Evolutionary conservation across 2,113 vertebrate species (phyloP).

Genomic region (Nannobrachium achirus): DNA sequence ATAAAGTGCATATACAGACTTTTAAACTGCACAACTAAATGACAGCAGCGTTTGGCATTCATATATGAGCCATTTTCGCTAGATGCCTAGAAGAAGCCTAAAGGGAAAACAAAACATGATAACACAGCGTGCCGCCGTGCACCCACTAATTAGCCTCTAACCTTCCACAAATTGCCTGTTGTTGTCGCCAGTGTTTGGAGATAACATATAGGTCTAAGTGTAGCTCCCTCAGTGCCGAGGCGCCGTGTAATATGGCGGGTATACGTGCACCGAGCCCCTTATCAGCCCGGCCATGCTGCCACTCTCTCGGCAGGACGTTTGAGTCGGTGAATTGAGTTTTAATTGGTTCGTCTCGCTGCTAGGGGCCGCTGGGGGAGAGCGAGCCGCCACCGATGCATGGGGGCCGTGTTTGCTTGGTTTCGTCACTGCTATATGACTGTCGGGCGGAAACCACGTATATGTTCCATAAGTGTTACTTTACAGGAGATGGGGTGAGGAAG

Average conservation of each 20-base stretch:
- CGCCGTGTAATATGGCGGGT: constrained; percentile 28
- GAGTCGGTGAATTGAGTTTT: constrained; percentile 53
- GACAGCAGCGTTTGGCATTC: neutral
- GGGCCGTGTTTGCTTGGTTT: neutral
- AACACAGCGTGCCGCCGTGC: constrained; percentile 10
- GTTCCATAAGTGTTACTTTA: too few species aligned
- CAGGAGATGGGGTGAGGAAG: too few species aligned
- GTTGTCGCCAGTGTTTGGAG: constrained; percentile 41
- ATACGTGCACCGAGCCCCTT: constrained; percentile 33
- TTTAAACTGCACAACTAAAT: constrained; percentile 1
- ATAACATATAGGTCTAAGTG: constrained; percentile 26
- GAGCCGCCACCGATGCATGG: neutral
- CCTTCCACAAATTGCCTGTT: constrained; percentile 55
- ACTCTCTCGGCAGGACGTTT: constrained; percentile 44
- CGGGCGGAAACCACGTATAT: too few species aligned
- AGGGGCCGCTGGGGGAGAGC: constrained; percentile 12
- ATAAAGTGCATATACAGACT: neutral
- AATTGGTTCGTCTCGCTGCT: constrained; percentile 53
- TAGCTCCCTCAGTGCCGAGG: constrained; percentile 17
- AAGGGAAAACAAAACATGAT: constrained; percentile 29
- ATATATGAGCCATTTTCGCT: neutral
- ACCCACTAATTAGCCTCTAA: constrained; percentile 56
- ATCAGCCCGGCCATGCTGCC: constrained; percentile 53
- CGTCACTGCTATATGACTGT: neutral
- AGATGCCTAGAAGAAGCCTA: constrained; percentile 2